phyloP scores from a whole-genome alignment of 2,888 invertebrate genomes.

The Neoitamus cyanurus region DNA sequence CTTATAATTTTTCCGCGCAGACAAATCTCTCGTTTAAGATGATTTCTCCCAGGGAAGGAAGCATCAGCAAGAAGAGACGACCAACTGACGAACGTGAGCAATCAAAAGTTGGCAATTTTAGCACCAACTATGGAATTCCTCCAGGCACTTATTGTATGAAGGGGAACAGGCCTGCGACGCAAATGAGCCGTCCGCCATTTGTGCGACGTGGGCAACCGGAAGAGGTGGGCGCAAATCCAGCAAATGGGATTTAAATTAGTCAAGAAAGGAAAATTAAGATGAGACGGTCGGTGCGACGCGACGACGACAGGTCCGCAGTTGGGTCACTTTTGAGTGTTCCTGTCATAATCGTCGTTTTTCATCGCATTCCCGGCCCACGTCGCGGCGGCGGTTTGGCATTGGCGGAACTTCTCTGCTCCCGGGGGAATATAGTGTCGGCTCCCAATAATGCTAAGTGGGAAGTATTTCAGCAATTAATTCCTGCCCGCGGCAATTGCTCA shows the following conservation, averaged over 20 bases:
- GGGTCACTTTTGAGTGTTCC: not conserved
- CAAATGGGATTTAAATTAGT: slow-evolving; percentile 12
- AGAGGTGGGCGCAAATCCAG: slow-evolving; percentile 19
- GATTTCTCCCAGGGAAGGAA: not conserved
- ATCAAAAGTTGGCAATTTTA: slow-evolving; percentile 13
- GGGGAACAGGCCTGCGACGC: not conserved
- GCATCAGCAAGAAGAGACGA: not conserved
- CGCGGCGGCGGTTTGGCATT: too few species aligned
- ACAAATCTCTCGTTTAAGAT: slow-evolving; percentile 3
- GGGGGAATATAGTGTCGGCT: not conserved
- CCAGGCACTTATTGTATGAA: not conserved
- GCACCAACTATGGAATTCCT: slow-evolving; percentile 10
- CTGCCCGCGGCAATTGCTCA: not conserved
- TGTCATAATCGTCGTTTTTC: not conserved
- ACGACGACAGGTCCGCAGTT: not conserved
- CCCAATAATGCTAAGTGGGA: not conserved
- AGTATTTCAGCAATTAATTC: not conserved
- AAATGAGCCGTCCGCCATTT: not conserved
- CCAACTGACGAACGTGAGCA: not conserved
- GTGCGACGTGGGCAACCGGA: slow-evolving; percentile 10
- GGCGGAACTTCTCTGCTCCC: not conserved
- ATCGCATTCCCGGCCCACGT: not conserved
- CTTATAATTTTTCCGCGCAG: not conserved
- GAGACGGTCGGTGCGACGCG: not conserved
- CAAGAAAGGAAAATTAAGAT: slow-evolving; percentile 4